Evolutionary conservation across 1,140 invertebrate species (phyloP), one percentile per base, ranked within the genome.

Genomic region (Lepidotrigona ventralis): DNA sequence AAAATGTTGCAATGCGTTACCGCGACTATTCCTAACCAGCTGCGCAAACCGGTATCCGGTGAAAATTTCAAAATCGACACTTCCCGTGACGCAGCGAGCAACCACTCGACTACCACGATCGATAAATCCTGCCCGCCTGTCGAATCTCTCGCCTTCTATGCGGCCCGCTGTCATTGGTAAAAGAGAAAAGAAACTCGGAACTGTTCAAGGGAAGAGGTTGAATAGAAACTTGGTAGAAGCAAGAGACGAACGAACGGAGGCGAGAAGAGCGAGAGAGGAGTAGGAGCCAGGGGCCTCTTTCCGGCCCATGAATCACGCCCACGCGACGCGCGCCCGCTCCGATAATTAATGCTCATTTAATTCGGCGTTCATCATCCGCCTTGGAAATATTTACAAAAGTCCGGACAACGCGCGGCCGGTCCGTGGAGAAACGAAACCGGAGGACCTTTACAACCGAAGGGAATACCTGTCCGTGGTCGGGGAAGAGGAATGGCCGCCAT

Each of bases 311-410:
- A 92, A 93, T 93, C 93, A 93, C 92, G 88, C 92, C 93, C 91
- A 93, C 92, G 90, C 92, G 90, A 90, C 88, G 84, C 89, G 89
- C 90, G 88, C 87, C 89, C 83, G 81, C 84, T 88, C 39, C 87
- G 88, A 93, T 93, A 93, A 93, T 93, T 93, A 93, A 93, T 93
- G 90, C 90, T 89, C 91, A 90, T 93, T 93, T 93, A 92, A 93
- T 92, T 92, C 89, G 90, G 90, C 87, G 91, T 93, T 91, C 89
- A 92, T 93, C 92, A 93, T 92, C 91, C 86, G 78, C 58, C 89
- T 86, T 88, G 90, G 88, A 92, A 90, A 89, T 90, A 90, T 92
- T 93, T 91, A 91, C 90, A 90, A 89, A 91, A 90, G 90, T 89
- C 82, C 72, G 84, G 86, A 89, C 83, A 89, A 86, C 85, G 70